A percentile compares a stretch with the other conserved stretches of the same genome.
These are phyloP conservation scores for crab-eating macaque (Macaca fascicularis) DNA, from an alignment of 2,113 vertebrate genomes.

Conservation along the genomic window T2T-MFA8v1.1 NC_088377.1:77983501-77984000, in stretches of 20 bases:
- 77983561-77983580: neutral
- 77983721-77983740: neutral
- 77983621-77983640: neutral
- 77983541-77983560: neutral
- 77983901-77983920: no score
- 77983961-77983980: fast-evolving
- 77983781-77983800: neutral
- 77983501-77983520: neutral
- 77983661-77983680: neutral
- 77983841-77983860: neutral
- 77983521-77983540: neutral
- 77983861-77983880: neutral
- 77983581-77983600: no score
- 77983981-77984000: fast-evolving
- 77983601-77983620: neutral
- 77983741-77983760: constrained; percentile 40
- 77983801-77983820: neutral
- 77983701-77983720: neutral
- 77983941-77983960: neutral
- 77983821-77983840: neutral
- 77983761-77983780: constrained; percentile 31
- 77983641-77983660: neutral
- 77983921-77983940: fast-evolving
- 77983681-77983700: neutral
- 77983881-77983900: neutral